Evolutionary conservation across 2,113 vertebrate genomes (phyloP).

Genomic region (Forbesichthys agassizii): DNA sequence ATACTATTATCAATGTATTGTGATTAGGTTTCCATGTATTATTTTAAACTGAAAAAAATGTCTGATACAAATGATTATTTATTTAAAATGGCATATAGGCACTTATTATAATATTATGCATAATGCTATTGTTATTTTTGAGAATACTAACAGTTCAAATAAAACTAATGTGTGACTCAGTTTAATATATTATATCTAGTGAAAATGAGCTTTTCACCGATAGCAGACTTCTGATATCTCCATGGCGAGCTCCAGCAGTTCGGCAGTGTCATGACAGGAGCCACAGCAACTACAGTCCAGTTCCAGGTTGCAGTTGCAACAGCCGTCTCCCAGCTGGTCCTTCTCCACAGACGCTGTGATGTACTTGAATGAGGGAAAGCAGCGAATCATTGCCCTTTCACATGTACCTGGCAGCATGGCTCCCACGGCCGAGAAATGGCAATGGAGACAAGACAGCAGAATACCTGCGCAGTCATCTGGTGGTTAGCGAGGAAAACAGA

Average conservation of each 20-base stretch:
- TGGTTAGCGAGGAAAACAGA: background rate
- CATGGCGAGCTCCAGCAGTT: conserved; percentile 69
- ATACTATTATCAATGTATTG: too few relatives aligned
- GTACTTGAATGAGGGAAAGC: conserved; percentile 52
- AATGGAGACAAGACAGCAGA: conserved; percentile 64
- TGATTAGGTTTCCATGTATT: too few relatives aligned
- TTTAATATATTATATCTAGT: too few relatives aligned
- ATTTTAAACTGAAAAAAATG: too few relatives aligned
- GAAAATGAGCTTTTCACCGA: conserved; percentile 29
- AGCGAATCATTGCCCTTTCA: conserved; percentile 35
- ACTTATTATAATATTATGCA: too few relatives aligned
- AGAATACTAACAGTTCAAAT: too few relatives aligned
- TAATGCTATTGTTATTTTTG: too few relatives aligned
- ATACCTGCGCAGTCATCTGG: conserved; percentile 68
- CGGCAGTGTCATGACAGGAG: conserved; percentile 62
- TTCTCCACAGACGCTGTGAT: conserved; percentile 22
- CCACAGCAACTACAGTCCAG: conserved; percentile 59
- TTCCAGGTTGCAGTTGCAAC: conserved; percentile 49
- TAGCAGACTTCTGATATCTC: conserved; percentile 73
- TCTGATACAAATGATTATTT: too few relatives aligned
- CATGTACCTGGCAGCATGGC: conserved; percentile 44
- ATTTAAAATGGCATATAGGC: too few relatives aligned
- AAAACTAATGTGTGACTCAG: too few relatives aligned
- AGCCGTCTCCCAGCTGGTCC: conserved; percentile 42
- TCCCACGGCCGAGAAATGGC: conserved; percentile 59